Conservation (phyloP, 2,797 vertebrate genomes). For the Anguilla megastoma region DNA sequence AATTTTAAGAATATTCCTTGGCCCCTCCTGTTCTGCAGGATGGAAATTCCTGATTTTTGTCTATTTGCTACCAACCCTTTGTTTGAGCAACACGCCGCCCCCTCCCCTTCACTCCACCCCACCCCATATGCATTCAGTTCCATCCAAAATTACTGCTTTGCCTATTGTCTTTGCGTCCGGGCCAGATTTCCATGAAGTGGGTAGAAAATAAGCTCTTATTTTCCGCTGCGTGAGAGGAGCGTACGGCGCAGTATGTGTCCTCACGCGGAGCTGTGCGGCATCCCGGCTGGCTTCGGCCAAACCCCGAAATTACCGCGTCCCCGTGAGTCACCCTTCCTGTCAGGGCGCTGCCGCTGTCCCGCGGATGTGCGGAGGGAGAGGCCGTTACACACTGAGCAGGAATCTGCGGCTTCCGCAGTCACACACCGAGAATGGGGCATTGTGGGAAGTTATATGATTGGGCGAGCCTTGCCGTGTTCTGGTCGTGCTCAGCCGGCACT, state of each 20-base stretch:
- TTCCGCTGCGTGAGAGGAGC: conserved; percentile 60
- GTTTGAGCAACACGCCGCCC: not conserved
- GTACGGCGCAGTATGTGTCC: conserved; percentile 32
- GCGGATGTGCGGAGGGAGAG: not conserved
- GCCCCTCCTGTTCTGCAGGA: not conserved
- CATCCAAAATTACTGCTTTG: conserved; percentile 50
- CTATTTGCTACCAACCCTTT: conserved; percentile 5
- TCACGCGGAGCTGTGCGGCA: conserved; percentile 42
- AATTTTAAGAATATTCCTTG: no score
- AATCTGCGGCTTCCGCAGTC: not conserved
- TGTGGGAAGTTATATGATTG: not conserved
- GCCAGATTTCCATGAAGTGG: conserved; percentile 53
- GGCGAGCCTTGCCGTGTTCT: not conserved
- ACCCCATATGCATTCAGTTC: conserved; percentile 41
- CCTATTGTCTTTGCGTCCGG: conserved; percentile 40
- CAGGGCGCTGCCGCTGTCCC: not conserved
- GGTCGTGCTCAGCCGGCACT: no score
- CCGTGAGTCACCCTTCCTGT: conserved; percentile 46
- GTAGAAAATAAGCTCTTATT: conserved; percentile 42
- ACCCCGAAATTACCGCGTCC: conserved; percentile 52
- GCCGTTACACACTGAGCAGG: not conserved
- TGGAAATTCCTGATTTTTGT: not conserved
- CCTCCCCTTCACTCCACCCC: conserved; percentile 22
- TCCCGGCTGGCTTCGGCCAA: conserved; percentile 48
- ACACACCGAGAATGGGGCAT: not conserved